Percentiles rank a stretch among this genome's conserved stretches.
These are phyloP conservation scores for Spilogale gracilis DNA, from an alignment of 2,113 vertebrate genomes.

Conservation along the genomic window DNA sequence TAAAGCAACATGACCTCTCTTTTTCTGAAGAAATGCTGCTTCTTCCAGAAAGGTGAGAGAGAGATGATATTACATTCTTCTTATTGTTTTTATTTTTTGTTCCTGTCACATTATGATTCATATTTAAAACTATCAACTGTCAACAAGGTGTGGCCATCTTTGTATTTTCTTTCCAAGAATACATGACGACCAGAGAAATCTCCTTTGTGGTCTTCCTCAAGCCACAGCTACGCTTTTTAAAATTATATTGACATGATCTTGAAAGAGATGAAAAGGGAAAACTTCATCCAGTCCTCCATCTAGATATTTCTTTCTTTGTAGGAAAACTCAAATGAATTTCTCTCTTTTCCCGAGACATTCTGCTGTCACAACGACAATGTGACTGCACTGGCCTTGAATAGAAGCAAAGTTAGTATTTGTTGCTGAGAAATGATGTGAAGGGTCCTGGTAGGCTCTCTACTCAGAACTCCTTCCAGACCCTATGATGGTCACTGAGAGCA, in stretches of 20 bases:
- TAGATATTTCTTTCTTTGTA: neutral
- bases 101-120: neutral
- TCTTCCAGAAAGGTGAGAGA: neutral
- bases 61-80: neutral
- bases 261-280: neutral
- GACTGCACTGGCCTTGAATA: fast-evolving
- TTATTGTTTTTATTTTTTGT: neutral
- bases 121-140: neutral
- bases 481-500: neutral
- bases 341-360: neutral
- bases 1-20: neutral
- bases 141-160: neutral
- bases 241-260: neutral
- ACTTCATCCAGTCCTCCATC: neutral
- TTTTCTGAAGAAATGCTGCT: neutral
- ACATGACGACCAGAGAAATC: neutral
- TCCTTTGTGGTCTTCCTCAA: neutral
- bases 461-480: neutral
- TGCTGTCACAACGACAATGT: neutral
- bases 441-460: too few species aligned
- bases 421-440: neutral
- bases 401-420: neutral
- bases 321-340: neutral
- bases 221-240: neutral
- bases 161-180: neutral